A percentile compares a stretch with the other conserved stretches of the same genome.
phyloP scores from a whole-genome alignment of 2,797 vertebrate genomes.

The Stomatorhinus walkeri region DNA sequence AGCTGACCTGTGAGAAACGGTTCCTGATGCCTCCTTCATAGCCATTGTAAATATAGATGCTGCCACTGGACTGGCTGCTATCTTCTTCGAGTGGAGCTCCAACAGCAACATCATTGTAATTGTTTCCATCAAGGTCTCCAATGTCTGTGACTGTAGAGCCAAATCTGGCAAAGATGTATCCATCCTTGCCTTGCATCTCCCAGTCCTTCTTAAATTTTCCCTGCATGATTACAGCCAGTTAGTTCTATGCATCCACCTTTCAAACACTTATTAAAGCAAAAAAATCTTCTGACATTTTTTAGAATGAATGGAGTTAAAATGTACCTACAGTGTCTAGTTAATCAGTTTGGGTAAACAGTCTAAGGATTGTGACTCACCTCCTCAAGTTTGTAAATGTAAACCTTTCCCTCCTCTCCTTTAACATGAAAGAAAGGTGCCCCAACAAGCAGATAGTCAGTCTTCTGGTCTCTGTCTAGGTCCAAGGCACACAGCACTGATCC shows the following conservation, averaged over 20 bases:
- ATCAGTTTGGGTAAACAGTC: background rate
- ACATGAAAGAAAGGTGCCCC: constrained; percentile 60
- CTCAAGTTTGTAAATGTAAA: constrained; percentile 59
- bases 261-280: background rate
- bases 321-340: background rate
- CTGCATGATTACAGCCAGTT: constrained; percentile 13
- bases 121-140: constrained; percentile 58
- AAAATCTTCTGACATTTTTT: background rate
- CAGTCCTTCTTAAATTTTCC: constrained; percentile 28
- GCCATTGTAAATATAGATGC: constrained; percentile 62
- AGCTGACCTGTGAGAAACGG: constrained; percentile 54
- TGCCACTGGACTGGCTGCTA: constrained; percentile 42
- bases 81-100: constrained; percentile 59
- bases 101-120: constrained; percentile 54
- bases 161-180: constrained; percentile 54
- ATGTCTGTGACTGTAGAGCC: constrained; percentile 56
- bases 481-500: constrained; percentile 64
- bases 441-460: constrained; percentile 57
- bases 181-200: constrained; percentile 30
- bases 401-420: constrained; percentile 62
- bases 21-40: constrained; percentile 30
- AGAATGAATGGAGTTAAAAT: background rate
- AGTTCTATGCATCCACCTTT: background rate
- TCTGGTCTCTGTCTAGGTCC: constrained; percentile 50
- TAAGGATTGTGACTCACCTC: constrained; percentile 29